Base-by-base conservation (phyloP, 2,888 invertebrate genomes). In the Thera obeliscata region DNA sequence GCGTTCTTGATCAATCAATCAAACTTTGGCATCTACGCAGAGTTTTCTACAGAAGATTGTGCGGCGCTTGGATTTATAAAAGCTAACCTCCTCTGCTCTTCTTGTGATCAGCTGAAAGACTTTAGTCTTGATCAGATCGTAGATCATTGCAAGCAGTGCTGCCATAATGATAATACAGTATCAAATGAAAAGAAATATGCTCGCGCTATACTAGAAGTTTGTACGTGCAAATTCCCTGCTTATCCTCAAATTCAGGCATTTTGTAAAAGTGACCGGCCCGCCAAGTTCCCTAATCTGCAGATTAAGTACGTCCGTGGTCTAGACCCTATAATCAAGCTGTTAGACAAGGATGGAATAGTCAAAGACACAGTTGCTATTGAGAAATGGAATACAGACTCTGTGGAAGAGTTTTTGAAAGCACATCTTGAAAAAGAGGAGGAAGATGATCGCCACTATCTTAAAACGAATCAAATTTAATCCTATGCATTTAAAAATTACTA, bases 181-280 rank as follows among this genome's bases (percentile, higher is more conserved):
- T 94, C 95, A 2, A 94, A 94, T 9, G 92, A 94, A 64, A 96
- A 96, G 91, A 96, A 96, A 67, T 99, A 98, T 87, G 97, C 98
- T 0, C 97, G 96, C 85, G 99, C 99, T 0, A 95, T 98, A 67
- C 93, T 99, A 54, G 98, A 99, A 94, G 98, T 99, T 5, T 99
- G 99, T 86, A 98, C 98, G 61, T 99, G 99, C 91, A 99, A 99
- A 94, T 98, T 99, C 94, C 98, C 98, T 68, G 97, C 98, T 6
- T 99, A 98, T 95, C 99, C 99, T 52, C 99, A 99, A 94, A 98
- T 99, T 79, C 98, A 99, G 94, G 99, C 99, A 22, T 99, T 99
- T 86, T 97, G 99, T 61, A 99, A 98, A 87, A 98, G 99, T 87
- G 98, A 98, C 75, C 94, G 97, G 78, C 98, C 98, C 6, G 95